Percentiles rank a stretch among this genome's conserved stretches.
Evolutionary conservation across 2,113 vertebrate genomes (phyloP).

Genomic region (Burhinus oedicnemus): DNA sequence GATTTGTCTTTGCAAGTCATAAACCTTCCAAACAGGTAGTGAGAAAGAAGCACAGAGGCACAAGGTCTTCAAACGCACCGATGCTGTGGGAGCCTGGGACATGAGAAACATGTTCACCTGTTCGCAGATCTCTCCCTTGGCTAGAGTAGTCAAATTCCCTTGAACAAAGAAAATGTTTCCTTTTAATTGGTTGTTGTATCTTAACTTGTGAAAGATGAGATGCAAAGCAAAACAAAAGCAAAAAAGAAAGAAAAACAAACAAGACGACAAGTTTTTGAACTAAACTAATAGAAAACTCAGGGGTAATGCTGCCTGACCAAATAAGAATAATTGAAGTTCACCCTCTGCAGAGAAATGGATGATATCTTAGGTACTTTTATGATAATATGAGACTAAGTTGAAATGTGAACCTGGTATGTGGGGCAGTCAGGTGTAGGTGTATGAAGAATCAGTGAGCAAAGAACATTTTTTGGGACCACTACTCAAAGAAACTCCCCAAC

Average conservation of each 20-base stretch:
- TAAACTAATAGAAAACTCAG: not conserved
- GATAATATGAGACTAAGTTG: not conserved
- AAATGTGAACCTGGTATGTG: not conserved
- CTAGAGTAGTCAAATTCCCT: not conserved
- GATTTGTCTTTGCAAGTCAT: not conserved
- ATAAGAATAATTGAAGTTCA: not conserved
- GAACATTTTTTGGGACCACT: not conserved
- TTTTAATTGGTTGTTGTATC: not conserved
- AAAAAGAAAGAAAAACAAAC: not conserved
- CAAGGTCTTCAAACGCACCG: not conserved
- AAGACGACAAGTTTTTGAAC: not conserved
- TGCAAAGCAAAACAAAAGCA: not conserved
- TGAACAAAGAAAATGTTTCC: not conserved
- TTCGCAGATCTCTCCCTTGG: not conserved
- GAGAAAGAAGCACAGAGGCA: not conserved
- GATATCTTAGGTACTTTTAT: not conserved
- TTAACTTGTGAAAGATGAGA: not conserved
- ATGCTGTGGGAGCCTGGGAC: not conserved
- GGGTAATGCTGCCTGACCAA: not conserved
- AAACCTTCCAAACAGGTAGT: not conserved
- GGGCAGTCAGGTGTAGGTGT: not conserved
- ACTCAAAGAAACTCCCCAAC: not conserved
- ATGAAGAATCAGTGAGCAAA: not conserved
- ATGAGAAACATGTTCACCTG: not conserved
- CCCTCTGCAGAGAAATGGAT: not conserved